Evolutionary conservation across 2,113 vertebrate species (phyloP).

Genomic region (Melanocharis versteri): DNA sequence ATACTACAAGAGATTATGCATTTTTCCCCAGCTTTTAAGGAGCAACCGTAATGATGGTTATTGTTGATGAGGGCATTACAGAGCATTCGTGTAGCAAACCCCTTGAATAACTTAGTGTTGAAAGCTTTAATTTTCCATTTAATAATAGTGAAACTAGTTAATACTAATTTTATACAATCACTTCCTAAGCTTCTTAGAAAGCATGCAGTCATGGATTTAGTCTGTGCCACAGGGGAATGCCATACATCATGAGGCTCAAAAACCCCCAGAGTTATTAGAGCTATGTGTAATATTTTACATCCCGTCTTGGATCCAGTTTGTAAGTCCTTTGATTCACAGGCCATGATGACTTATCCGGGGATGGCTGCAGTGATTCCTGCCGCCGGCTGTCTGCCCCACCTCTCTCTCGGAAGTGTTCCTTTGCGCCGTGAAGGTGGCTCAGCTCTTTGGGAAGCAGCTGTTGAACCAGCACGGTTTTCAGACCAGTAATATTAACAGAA

Average conservation of each 20-base stretch:
- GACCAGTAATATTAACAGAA: constrained; percentile 25
- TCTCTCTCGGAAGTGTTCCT: constrained; percentile 30
- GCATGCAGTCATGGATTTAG: constrained; percentile 59
- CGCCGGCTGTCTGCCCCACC: constrained; percentile 30
- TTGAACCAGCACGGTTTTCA: background rate
- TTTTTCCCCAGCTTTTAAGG: constrained; percentile 54
- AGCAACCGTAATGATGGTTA: constrained; percentile 26
- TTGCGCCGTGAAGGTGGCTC: background rate
- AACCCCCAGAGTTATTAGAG: constrained; percentile 33
- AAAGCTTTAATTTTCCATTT: constrained; percentile 67
- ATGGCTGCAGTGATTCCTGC: constrained; percentile 38
- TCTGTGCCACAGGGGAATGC: constrained; percentile 32
- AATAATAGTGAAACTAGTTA: constrained; percentile 68
- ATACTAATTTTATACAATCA: constrained; percentile 68
- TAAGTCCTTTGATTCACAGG: constrained; percentile 18
- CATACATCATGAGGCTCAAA: constrained; percentile 37
- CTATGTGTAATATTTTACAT: constrained; percentile 46
- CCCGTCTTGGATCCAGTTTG: background rate
- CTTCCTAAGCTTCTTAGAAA: constrained; percentile 70
- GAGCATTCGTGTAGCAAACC: constrained; percentile 18
- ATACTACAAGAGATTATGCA: constrained; percentile 48
- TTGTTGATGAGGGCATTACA: constrained; percentile 48
- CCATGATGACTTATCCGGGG: background rate
- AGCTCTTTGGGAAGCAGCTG: constrained; percentile 21
- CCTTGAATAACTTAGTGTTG: constrained; percentile 45